Base-by-base conservation (phyloP, 92 coral and sea anemone species). In the Hydrozoanthus gracilis region DNA sequence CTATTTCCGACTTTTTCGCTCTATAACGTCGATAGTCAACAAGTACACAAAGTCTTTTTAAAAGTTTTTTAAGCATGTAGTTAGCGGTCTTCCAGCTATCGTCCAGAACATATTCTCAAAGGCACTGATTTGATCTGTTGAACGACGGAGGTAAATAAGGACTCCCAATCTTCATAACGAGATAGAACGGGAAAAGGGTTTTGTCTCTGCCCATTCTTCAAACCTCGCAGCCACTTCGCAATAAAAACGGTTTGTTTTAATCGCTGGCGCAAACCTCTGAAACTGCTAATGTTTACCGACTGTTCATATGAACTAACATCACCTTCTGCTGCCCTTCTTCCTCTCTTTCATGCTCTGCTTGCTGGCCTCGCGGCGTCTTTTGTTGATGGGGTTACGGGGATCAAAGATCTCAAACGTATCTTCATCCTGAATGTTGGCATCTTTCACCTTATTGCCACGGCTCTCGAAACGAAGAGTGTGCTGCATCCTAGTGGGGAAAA, bases 391-490 rank as follows among this genome's bases (percentile, higher is more conserved):
- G 71, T 96, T 96, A 55, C 99, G 91, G 15, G 99, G 99, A 50
- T 96, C 99, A 80, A 95, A 96, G 82, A 96, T 96, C 77, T 95
- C 99, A 76, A 78, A 96, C 0, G 98, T 96, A 68, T 96, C 99
- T 77, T 90, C 98, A 72, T 96, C 90, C 75, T 92, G 94, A 27
- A 96, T 78, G 72, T 82, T 93, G 44, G 97, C 99, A 72, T 96
- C 99, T 73, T 92, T 94, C 48, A 88, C 98, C 78, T 86, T 92
- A 46, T 76, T 86, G 5, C 91, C 94, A 14, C 88, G 86, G 51
- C 90, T 72, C 71, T 96, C 99, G 54, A 95, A 96, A 80, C 58
- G 74, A 74, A 96, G 95, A 12, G 91, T 87, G 51, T 96, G 99
- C 66, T 90, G 92, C 94, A 96, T 89, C 99, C 99, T 96, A 68